Conservation (phyloP, 2,113 vertebrate genomes). For the Phylloscopus whistleri region DNA sequence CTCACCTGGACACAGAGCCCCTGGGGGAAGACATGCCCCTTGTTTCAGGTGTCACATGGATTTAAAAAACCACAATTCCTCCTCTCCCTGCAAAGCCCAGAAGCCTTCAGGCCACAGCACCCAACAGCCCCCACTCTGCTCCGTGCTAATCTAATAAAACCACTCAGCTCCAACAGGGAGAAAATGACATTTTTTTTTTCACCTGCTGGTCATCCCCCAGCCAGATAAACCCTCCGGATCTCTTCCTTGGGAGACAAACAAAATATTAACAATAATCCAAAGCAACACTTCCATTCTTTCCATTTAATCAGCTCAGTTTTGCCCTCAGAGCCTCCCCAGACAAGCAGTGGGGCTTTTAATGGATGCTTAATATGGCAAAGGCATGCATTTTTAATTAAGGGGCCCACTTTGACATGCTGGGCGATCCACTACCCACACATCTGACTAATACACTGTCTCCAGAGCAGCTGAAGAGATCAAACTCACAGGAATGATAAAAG, state of each 20-base stretch:
- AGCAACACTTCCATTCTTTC: background rate
- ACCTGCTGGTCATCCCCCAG: background rate
- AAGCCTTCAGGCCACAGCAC: background rate
- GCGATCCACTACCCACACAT: background rate
- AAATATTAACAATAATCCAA: background rate
- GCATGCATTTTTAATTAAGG: background rate
- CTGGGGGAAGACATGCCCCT: background rate
- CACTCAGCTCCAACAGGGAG: background rate
- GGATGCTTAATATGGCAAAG: background rate
- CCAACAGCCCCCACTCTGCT: background rate
- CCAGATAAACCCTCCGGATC: background rate
- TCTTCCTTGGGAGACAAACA: background rate
- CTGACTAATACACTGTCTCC: constrained; percentile 25
- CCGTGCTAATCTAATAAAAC: background rate
- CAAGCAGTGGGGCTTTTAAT: background rate
- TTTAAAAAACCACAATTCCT: background rate
- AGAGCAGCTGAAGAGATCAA: constrained; percentile 14
- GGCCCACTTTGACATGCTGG: background rate
- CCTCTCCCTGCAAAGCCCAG: background rate
- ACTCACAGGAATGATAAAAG: background rate
- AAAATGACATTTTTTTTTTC: background rate
- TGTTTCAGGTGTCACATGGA: background rate
- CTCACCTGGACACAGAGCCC: background rate
- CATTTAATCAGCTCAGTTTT: background rate
- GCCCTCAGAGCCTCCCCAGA: background rate